phyloP scores from a whole-genome alignment of 2,113 vertebrate species.

The Todiramphus saurophagus region DNA sequence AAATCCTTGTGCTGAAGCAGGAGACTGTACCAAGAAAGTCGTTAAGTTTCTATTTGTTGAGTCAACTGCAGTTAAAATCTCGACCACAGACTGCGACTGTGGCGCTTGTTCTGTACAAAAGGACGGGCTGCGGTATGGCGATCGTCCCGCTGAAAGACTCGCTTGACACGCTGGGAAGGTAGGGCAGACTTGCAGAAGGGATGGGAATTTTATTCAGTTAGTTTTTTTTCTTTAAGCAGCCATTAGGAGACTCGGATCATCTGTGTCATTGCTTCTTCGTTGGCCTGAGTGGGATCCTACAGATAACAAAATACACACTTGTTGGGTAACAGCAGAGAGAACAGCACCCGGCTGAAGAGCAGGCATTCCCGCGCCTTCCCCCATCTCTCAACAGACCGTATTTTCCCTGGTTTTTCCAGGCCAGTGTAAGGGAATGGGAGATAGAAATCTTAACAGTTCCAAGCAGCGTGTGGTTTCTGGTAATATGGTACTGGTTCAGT shows the following conservation, averaged over 20 bases:
- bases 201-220: constrained; percentile 22
- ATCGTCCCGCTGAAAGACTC: constrained; percentile 57
- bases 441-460: background rate
- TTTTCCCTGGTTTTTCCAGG: background rate
- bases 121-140: constrained; percentile 48
- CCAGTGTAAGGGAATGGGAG: background rate
- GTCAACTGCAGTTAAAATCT: constrained; percentile 54
- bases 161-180: constrained; percentile 45
- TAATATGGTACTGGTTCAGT: background rate
- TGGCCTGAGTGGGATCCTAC: constrained; percentile 84
- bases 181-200: constrained; percentile 51
- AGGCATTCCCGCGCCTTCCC: background rate
- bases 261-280: constrained; percentile 91
- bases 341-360: background rate
- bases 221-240: background rate
- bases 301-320: constrained; percentile 36
- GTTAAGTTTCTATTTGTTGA: constrained; percentile 30
- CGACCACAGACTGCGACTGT: constrained; percentile 33
- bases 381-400: fast-evolving
- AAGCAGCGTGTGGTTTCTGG: background rate
- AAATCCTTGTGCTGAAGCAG: constrained; percentile 12
- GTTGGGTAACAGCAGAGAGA: background rate
- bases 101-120: constrained; percentile 67
- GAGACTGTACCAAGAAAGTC: background rate
- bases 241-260: constrained; percentile 94